These are phyloP conservation scores for Illadopsis cleaveri DNA, from an alignment of 2,113 vertebrate species.

Conservation along the genomic window DNA sequence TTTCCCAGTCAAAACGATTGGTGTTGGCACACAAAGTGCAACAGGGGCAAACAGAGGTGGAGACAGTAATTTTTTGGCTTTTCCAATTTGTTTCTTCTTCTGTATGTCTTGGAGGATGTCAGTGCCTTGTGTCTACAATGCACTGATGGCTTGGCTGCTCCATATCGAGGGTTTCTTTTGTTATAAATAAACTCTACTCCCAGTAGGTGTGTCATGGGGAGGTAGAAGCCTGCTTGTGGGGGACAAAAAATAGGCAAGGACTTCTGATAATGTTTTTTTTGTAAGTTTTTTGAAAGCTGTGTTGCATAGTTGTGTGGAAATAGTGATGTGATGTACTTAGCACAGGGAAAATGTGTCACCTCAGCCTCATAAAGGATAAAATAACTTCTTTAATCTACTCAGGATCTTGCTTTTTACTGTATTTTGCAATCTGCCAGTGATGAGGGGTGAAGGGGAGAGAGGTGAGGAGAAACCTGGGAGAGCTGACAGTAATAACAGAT, in stretches of 20 bases:
- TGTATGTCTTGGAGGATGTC: not conserved
- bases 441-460: not conserved
- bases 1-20: not conserved
- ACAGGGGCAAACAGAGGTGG: not conserved
- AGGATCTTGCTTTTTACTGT: not conserved
- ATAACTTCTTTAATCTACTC: not conserved
- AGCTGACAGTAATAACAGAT: conserved; percentile 42
- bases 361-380: not conserved
- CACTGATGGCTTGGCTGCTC: not conserved
- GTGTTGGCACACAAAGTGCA: accelerated
- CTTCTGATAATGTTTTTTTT: not conserved
- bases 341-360: not conserved
- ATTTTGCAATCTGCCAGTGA: not conserved
- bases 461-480: not conserved
- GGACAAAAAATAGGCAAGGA: not conserved
- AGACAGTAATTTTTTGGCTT: not conserved
- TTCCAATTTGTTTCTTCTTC: not conserved
- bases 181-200: not conserved
- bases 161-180: not conserved
- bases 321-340: not conserved
- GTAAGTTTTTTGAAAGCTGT: not conserved
- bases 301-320: not conserved
- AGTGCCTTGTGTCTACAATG: not conserved
- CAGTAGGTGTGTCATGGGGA: not conserved
- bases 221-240: not conserved